Conservation (phyloP, 2,797 vertebrate genomes). For the Gila robusta region DNA sequence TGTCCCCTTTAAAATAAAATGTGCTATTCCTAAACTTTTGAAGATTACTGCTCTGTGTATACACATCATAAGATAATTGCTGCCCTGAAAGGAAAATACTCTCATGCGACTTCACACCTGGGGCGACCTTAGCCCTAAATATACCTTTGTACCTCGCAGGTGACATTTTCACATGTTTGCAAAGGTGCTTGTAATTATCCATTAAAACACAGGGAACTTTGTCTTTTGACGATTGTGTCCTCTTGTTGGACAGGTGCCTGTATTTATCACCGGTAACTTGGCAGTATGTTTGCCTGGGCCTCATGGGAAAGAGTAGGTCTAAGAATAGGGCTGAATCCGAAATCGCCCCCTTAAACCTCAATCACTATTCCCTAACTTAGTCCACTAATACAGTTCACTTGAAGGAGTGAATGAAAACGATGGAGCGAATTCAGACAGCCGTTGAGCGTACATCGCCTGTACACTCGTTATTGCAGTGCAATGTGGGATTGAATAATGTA, state of each 20-base stretch:
- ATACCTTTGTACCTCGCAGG: slow-evolving; percentile 11
- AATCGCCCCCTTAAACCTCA: too few species aligned
- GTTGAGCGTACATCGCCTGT: too few species aligned
- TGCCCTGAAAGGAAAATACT: neutral
- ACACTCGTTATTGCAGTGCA: too few species aligned
- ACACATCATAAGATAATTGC: neutral
- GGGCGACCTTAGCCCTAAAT: slow-evolving; percentile 16
- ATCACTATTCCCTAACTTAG: too few species aligned
- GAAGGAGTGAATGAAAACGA: too few species aligned
- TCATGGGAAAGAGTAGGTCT: slow-evolving; percentile 8
- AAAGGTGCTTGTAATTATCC: slow-evolving; percentile 42
- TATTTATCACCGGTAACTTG: neutral
- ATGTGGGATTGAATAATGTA: too few species aligned
- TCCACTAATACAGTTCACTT: too few species aligned
- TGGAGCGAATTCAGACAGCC: too few species aligned
- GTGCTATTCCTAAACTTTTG: neutral
- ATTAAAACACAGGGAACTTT: slow-evolving; percentile 20
- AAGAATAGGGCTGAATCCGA: neutral
- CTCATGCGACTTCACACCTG: slow-evolving; percentile 33
- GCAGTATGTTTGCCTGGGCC: neutral
- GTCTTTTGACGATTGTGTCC: slow-evolving; percentile 31
- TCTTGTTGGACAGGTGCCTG: slow-evolving; percentile 16
- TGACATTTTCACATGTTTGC: slow-evolving; percentile 28
- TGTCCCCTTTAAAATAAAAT: neutral
- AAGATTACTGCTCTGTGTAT: neutral